These are phyloP conservation scores for Microchrysa polita DNA, from an alignment of 2,888 invertebrate species.

Conservation along the genomic window DNA sequence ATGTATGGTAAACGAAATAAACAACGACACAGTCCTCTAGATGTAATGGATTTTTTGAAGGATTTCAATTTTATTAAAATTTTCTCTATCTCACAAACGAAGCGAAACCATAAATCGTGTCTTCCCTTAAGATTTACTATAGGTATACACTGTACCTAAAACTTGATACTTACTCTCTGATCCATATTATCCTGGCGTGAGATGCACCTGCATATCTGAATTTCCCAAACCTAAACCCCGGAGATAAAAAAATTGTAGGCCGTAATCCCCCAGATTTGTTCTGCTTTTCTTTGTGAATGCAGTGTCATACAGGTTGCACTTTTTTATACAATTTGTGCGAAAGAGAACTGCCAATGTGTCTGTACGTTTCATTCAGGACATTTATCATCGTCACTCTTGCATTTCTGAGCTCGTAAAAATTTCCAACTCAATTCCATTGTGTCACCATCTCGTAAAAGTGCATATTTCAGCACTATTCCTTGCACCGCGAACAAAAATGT, in stretches of 20 bases:
- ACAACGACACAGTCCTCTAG: neutral
- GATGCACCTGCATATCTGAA: slow-evolving; percentile 10
- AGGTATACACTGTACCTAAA: no score
- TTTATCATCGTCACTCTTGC: no score
- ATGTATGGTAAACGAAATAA: neutral
- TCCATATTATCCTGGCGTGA: neutral
- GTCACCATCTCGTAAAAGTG: slow-evolving; percentile 27
- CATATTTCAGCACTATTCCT: slow-evolving; percentile 22
- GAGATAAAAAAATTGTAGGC: neutral
- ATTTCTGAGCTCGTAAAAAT: slow-evolving; percentile 24
- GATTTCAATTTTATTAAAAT: slow-evolving; percentile 41
- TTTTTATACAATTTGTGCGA: slow-evolving; percentile 22
- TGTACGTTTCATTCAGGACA: no score
- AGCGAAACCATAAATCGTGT: neutral
- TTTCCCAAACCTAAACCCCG: neutral
- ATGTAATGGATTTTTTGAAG: slow-evolving; percentile 35
- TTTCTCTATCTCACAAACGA: neutral
- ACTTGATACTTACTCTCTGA: no score
- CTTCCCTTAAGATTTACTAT: neutral
- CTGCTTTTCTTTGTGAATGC: slow-evolving; percentile 30
- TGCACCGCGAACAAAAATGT: neutral
- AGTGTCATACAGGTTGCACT: neutral
- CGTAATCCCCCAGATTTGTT: slow-evolving; percentile 18
- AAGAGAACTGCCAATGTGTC: neutral
- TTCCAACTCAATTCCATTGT: slow-evolving; percentile 22